phyloP scores from a whole-genome alignment of 1,140 invertebrate species.

The Rhynchophorus ferrugineus region DNA sequence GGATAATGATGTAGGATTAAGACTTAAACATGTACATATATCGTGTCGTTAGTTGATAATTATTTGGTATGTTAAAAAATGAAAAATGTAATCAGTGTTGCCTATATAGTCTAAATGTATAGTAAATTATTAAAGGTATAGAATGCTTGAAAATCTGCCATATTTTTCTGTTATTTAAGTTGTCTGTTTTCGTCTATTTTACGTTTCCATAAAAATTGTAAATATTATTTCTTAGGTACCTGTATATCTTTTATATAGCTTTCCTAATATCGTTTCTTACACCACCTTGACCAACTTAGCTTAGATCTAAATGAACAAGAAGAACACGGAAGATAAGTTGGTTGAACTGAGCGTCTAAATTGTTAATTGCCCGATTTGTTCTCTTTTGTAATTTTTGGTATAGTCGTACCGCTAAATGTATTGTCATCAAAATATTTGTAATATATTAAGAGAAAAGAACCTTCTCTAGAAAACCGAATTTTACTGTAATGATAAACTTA shows the following conservation, averaged over 20 bases:
- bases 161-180: slow-evolving; percentile 29
- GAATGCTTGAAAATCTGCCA: slow-evolving; percentile 28
- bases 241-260: slow-evolving; percentile 39
- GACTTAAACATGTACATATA: slow-evolving; percentile 4
- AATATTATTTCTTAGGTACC: slow-evolving; percentile 34
- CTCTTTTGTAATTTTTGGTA: slow-evolving; percentile 22
- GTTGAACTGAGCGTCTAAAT: not conserved
- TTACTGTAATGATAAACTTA: slow-evolving; percentile 28
- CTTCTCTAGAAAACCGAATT: slow-evolving; percentile 43
- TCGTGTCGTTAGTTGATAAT: slow-evolving; percentile 35
- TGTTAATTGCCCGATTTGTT: not conserved
- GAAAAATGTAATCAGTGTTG: slow-evolving; percentile 41
- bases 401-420: slow-evolving; percentile 32
- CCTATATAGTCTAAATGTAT: slow-evolving; percentile 40
- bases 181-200: slow-evolving; percentile 2
- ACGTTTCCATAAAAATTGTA: slow-evolving; percentile 14
- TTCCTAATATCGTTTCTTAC: slow-evolving; percentile 33
- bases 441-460: slow-evolving; percentile 31
- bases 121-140: slow-evolving; percentile 41
- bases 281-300: not conserved
- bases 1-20: too few relatives aligned
- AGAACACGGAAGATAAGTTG: not conserved
- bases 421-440: slow-evolving; percentile 33
- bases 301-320: not conserved
- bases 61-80: slow-evolving; percentile 37